Base-by-base conservation (phyloP, 2,888 invertebrate species). In the Leptopilina syphax region DNA sequence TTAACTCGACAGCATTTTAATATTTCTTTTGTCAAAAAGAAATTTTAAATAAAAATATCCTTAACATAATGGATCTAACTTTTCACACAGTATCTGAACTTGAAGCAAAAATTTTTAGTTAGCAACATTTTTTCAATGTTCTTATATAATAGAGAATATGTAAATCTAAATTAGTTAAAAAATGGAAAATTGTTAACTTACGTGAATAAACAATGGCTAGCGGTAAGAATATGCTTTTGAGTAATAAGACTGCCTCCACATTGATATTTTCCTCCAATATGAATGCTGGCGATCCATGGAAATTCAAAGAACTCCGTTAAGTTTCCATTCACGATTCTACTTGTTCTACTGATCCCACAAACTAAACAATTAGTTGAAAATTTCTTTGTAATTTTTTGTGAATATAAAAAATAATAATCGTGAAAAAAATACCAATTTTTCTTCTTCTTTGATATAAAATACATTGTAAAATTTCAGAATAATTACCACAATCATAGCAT, bases 191-290 rank as follows among this genome's bases (percentile, higher is more conserved):
- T 27, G 57, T 73, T 76, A 13, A 92, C 93, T 93, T 92, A 96
- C 96, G 95, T 95, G 84, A 95, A 93, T 44, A 96, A 93, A 87
- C 96, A 96, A 88, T 96, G 96, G 1, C 96, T 95, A 0, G 96
- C 96, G 0, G 96, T 96, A 84, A 96, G 93, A 76, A 96, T 93
- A 88, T 96, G 96, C 86, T 93, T 94, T 65, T 93, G 93, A 10
- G 96, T 95, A 84, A 96, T 94, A 77, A 96, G 93, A 4, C 95
- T 95, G 73, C 95, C 96, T 9, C 96, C 96, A 87, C 96, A 96
- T 88, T 95, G 95, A 87, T 95, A 95, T 81, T 91, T 91, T 10
- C 95, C 95, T 82, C 94, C 94, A 83, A 94, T 93, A 85, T 93
- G 94, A 82, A 96, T 92, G 12, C 95, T 95, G 0, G 95, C 96